Evolutionary conservation across 1,140 invertebrate genomes (phyloP).

Genomic region (Ceratina calcarata): DNA sequence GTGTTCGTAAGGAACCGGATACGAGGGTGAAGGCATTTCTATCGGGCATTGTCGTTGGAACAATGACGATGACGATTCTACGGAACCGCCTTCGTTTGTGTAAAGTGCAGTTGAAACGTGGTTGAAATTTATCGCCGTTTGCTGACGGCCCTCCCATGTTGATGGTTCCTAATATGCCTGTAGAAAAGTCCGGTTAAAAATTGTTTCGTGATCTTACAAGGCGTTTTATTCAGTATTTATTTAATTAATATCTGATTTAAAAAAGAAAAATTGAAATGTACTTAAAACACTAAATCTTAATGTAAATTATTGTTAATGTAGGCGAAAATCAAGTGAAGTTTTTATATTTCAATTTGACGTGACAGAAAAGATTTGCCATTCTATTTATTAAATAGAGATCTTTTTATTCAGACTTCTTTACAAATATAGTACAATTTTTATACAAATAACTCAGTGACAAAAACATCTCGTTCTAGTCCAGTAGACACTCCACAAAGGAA

Average conservation of each 20-base stretch:
- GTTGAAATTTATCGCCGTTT: constrained; percentile 45
- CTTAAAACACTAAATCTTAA: too few relatives aligned
- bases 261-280: too few relatives aligned
- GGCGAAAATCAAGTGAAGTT: too few relatives aligned
- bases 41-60: constrained; percentile 64
- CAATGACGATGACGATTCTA: constrained; percentile 60
- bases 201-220: background rate
- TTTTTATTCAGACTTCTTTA: too few relatives aligned
- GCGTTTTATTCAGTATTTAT: background rate
- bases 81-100: constrained; percentile 47
- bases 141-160: background rate
- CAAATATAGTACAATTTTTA: too few relatives aligned
- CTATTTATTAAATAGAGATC: too few relatives aligned
- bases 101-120: constrained; percentile 37
- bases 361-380: too few relatives aligned
- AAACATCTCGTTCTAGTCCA: background rate
- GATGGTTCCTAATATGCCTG: background rate
- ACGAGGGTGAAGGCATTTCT: constrained; percentile 69
- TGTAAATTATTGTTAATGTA: too few relatives aligned
- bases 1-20: constrained; percentile 54
- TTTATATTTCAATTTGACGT: too few relatives aligned
- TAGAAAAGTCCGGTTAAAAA: background rate
- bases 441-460: too few relatives aligned
- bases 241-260: background rate
- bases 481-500: background rate